A percentile compares a stretch with the other conserved stretches of the same genome.
phyloP scores from a whole-genome alignment of 2,113 vertebrate species.

The Seriola rivoliana region DNA sequence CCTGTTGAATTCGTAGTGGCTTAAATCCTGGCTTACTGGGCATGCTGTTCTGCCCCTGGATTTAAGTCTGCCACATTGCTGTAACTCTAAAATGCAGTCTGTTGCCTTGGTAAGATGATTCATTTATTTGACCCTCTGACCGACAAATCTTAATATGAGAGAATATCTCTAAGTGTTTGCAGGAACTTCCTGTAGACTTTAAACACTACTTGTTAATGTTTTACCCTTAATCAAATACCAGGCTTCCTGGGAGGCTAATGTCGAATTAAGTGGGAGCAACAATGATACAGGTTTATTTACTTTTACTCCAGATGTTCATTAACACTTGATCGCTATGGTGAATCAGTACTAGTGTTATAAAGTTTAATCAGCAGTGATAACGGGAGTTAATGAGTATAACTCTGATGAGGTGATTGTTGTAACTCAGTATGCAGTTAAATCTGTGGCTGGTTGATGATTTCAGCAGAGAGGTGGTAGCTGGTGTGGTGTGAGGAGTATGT shows the following conservation, averaged over 20 bases:
- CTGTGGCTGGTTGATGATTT: slow-evolving; percentile 21
- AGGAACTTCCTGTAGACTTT: slow-evolving; percentile 77
- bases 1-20: slow-evolving; percentile 35
- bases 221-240: slow-evolving; percentile 81
- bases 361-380: slow-evolving; percentile 47
- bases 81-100: neutral
- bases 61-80: neutral
- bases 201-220: slow-evolving; percentile 82
- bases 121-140: slow-evolving; percentile 33
- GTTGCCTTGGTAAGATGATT: neutral
- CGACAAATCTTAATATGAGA: slow-evolving; percentile 19
- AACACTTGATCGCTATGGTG: slow-evolving; percentile 29
- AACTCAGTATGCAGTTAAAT: slow-evolving; percentile 28
- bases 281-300: slow-evolving; percentile 31
- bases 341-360: slow-evolving; percentile 39
- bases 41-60: neutral
- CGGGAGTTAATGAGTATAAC: slow-evolving; percentile 37
- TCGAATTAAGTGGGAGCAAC: slow-evolving; percentile 34
- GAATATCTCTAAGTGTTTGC: slow-evolving; percentile 18
- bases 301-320: slow-evolving; percentile 50
- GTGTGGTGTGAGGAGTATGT: slow-evolving; percentile 5
- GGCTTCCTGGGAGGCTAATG: slow-evolving; percentile 53
- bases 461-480: neutral
- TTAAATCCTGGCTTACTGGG: slow-evolving; percentile 14
- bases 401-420: slow-evolving; percentile 41